A percentile compares a stretch with the other conserved stretches of the same genome.
Conservation (phyloP, 2,888 invertebrate genomes). For the Pasiphila rectangulata region DNA sequence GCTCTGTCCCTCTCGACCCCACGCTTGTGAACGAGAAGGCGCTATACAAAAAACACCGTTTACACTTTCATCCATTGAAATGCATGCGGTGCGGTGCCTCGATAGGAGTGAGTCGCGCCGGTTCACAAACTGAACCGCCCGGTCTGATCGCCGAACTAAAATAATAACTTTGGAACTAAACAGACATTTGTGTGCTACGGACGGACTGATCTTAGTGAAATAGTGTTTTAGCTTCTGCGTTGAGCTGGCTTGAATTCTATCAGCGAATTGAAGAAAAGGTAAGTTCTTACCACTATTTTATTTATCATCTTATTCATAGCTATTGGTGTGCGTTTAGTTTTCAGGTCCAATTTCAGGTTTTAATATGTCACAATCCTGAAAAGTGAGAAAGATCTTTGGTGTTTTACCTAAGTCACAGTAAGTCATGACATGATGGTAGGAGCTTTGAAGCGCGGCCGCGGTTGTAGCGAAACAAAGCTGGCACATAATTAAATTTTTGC, state of each 20-base stretch:
- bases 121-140: slow-evolving; percentile 63
- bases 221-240: slow-evolving; percentile 40
- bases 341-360: slow-evolving; percentile 3
- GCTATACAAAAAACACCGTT: slow-evolving; percentile 78
- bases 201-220: slow-evolving; percentile 47
- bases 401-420: no score
- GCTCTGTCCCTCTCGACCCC: slow-evolving; percentile 54
- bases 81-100: slow-evolving; percentile 76
- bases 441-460: no score
- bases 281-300: slow-evolving; percentile 16
- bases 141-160: slow-evolving; percentile 60
- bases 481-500: not conserved
- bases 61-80: slow-evolving; percentile 79
- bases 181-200: slow-evolving; percentile 49
- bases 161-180: slow-evolving; percentile 54
- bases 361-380: no score
- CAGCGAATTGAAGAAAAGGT: slow-evolving; percentile 18
- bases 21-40: slow-evolving; percentile 58
- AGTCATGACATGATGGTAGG: no score
- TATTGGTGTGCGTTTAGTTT: not conserved
- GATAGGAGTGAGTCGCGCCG: slow-evolving; percentile 68
- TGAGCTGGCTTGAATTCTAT: slow-evolving; percentile 13
- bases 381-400: no score
- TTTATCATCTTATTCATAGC: not conserved
- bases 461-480: slow-evolving; percentile 8